Conservation (phyloP, 2,797 vertebrate species). For the Eurystomus glaucurus region DNA sequence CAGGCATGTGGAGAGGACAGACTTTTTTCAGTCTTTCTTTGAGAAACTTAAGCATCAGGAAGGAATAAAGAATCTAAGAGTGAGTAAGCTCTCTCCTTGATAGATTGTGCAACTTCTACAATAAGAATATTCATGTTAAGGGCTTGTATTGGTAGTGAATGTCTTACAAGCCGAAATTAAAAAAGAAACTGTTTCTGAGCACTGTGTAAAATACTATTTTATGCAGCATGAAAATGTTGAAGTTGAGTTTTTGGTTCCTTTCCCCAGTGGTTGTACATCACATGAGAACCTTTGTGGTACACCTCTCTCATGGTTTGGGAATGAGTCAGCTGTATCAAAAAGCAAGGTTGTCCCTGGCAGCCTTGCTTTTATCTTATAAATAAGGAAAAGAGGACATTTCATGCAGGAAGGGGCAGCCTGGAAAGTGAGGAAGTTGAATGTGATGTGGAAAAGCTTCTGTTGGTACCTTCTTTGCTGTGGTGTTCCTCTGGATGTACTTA, state of each 20-base stretch:
- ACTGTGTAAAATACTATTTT: neutral
- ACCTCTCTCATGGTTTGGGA: neutral
- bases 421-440: neutral
- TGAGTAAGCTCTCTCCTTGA: conserved; percentile 82
- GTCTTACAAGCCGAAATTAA: neutral
- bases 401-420: neutral
- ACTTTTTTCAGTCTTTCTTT: conserved; percentile 98
- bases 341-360: neutral
- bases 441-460: neutral
- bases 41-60: conserved; percentile 94
- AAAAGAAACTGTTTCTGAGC: neutral
- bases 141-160: neutral
- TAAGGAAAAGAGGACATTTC: neutral
- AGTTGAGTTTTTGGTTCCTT: neutral
- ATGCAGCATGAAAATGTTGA: neutral
- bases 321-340: neutral
- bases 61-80: conserved; percentile 94
- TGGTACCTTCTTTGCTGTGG: neutral
- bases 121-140: neutral
- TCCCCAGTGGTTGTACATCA: neutral
- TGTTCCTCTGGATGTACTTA: neutral
- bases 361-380: neutral
- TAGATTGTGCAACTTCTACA: neutral
- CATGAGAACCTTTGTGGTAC: neutral
- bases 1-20: conserved; percentile 93